Evolutionary conservation across 2,797 vertebrate species (phyloP).

Genomic region (Catamblyrhynchus diadema): DNA sequence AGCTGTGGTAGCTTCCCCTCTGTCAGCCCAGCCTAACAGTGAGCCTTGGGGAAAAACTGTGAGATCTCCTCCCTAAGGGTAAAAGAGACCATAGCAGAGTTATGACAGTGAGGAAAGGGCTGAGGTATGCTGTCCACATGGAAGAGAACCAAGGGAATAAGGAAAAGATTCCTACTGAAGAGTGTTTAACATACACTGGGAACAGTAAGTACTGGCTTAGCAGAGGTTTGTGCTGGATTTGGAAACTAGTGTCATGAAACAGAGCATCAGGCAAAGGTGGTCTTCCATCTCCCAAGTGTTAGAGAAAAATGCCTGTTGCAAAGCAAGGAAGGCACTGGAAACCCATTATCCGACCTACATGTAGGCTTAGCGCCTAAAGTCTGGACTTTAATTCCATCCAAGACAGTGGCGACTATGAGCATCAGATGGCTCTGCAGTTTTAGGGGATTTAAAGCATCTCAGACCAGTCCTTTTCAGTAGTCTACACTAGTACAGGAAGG

Average conservation of each 20-base stretch:
- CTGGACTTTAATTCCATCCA: neutral
- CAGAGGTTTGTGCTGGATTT: neutral
- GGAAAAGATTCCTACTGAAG: neutral
- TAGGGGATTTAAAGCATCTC: neutral
- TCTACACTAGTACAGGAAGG: neutral
- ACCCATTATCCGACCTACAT: neutral
- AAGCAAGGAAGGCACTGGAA: neutral
- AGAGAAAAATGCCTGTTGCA: neutral
- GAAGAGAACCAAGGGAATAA: neutral
- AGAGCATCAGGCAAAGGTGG: neutral
- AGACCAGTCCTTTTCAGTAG: neutral
- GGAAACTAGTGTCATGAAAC: neutral
- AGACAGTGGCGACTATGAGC: neutral
- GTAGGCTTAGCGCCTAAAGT: neutral
- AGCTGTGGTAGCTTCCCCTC: neutral
- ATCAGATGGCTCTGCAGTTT: neutral
- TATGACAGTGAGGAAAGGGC: neutral
- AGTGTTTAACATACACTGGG: neutral
- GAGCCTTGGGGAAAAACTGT: neutral
- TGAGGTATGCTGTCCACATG: neutral
- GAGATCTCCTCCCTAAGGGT: neutral
- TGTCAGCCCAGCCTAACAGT: neutral
- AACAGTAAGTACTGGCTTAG: neutral
- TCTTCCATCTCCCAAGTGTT: neutral
- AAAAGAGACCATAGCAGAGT: neutral